Percentiles rank a stretch among this genome's conserved stretches.
Evolutionary conservation across 2,797 vertebrate species (phyloP).

Genomic region (Champsocephalus gunnari): DNA sequence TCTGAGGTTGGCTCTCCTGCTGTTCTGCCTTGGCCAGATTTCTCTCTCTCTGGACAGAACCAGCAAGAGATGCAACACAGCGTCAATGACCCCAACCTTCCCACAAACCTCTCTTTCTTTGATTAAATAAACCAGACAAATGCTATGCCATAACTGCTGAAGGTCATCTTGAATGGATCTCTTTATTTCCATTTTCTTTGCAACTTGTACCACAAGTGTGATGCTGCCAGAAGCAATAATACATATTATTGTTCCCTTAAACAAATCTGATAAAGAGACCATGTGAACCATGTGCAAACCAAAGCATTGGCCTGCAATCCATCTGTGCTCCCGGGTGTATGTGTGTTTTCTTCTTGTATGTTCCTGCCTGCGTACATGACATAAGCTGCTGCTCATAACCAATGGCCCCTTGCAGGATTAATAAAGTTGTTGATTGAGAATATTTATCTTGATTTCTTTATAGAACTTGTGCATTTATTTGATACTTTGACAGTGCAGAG

Average conservation of each 20-base stretch:
- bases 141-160: constrained; percentile 3
- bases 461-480: not conserved
- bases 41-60: constrained; percentile 6
- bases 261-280: not conserved
- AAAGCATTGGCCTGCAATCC: not conserved
- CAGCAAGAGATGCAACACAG: constrained; percentile 1
- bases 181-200: constrained; percentile 14
- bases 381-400: no score
- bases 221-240: not conserved
- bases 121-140: constrained; percentile 9
- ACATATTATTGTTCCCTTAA: not conserved
- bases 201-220: constrained; percentile 15
- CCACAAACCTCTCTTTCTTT: constrained; percentile 12
- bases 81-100: constrained; percentile 3
- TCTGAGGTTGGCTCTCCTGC: not conserved
- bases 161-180: constrained; percentile 20
- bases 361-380: no score
- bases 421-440: no score
- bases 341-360: no score
- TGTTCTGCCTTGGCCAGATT: not conserved
- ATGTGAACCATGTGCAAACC: not conserved
- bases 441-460: not conserved
- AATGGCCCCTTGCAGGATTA: no score
- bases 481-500: not conserved
- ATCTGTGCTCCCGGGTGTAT: no score